A percentile compares a stretch with the other conserved stretches of the same genome.
These are phyloP conservation scores for Propithecus deckenii DNA, from an alignment of 2,797 vertebrate species.

Conservation along the genomic window DNA sequence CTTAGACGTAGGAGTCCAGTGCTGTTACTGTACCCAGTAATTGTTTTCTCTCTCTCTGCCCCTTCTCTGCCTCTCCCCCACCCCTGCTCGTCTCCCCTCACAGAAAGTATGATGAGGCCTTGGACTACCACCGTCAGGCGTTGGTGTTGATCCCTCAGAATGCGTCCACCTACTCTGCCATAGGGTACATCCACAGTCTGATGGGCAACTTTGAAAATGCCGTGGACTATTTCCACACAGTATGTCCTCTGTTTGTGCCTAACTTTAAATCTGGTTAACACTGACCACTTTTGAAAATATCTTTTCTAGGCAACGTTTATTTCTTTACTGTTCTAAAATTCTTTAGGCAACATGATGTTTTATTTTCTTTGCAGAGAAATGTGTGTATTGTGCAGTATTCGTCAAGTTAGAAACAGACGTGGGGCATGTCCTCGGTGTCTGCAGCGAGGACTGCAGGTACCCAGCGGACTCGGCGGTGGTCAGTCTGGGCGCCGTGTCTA, in stretches of 20 bases:
- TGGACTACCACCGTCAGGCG: slow-evolving; percentile 98
- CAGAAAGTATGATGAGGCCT: slow-evolving; percentile 97
- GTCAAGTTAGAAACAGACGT: neutral
- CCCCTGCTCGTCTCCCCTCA: neutral
- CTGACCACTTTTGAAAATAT: neutral
- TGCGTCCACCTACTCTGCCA: slow-evolving; percentile 97
- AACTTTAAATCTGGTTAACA: neutral
- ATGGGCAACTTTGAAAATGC: slow-evolving; percentile 99
- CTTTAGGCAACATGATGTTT: neutral
- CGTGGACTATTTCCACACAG: slow-evolving; percentile 99
- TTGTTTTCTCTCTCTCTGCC: neutral
- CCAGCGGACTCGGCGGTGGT: neutral
- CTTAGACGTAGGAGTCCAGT: neutral
- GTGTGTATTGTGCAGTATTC: neutral
- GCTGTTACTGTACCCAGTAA: neutral
- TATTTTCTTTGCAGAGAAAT: neutral
- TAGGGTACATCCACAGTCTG: slow-evolving; percentile 98
- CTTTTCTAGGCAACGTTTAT: neutral
- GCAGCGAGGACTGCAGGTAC: neutral
- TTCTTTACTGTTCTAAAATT: slow-evolving; percentile 19
- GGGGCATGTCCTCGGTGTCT: neutral
- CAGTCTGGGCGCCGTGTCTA: fast-evolving
- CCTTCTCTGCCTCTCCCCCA: neutral
- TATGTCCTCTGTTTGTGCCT: slow-evolving; percentile 78
- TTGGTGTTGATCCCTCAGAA: slow-evolving; percentile 98